Conservation (phyloP, 2,888 invertebrate genomes). For the Lasioglossum calceatum region DNA sequence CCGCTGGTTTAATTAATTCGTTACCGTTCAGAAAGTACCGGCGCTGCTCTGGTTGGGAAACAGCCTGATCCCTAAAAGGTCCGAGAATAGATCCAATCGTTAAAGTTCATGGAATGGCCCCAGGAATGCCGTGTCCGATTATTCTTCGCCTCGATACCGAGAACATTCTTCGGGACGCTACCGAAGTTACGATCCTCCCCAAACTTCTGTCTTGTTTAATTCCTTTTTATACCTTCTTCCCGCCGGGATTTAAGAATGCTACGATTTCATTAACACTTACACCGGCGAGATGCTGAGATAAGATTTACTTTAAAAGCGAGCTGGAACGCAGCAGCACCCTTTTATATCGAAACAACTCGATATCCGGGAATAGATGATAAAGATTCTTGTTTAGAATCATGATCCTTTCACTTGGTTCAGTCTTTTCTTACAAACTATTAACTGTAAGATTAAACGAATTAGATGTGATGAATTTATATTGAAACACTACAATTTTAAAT, state of each 20-base stretch:
- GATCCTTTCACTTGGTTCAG: background rate
- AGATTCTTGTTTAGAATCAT: background rate
- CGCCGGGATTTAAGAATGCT: background rate
- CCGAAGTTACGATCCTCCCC: conserved; percentile 24
- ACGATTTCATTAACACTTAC: background rate
- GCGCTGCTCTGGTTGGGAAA: conserved; percentile 10
- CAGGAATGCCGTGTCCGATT: conserved; percentile 44
- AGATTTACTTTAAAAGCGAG: background rate
- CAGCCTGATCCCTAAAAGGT: conserved; percentile 25
- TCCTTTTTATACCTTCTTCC: background rate
- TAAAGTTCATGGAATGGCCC: conserved; percentile 39
- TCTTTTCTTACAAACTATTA: background rate
- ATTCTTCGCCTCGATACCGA: conserved; percentile 33
- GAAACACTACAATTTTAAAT: too few relatives aligned
- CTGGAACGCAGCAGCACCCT: background rate
- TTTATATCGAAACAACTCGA: background rate
- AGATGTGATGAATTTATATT: background rate
- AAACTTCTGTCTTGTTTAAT: conserved; percentile 18
- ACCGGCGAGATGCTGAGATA: background rate
- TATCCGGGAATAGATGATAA: background rate
- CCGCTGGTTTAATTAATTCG: conserved; percentile 62
- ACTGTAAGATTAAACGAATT: background rate
- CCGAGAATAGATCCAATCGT: conserved; percentile 28
- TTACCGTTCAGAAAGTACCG: conserved; percentile 46
- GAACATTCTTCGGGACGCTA: conserved; percentile 25